Evolutionary conservation across 2,888 invertebrate genomes (phyloP), one percentile per base, ranked within the genome.

Genomic region (Strigamia crassipes): DNA sequence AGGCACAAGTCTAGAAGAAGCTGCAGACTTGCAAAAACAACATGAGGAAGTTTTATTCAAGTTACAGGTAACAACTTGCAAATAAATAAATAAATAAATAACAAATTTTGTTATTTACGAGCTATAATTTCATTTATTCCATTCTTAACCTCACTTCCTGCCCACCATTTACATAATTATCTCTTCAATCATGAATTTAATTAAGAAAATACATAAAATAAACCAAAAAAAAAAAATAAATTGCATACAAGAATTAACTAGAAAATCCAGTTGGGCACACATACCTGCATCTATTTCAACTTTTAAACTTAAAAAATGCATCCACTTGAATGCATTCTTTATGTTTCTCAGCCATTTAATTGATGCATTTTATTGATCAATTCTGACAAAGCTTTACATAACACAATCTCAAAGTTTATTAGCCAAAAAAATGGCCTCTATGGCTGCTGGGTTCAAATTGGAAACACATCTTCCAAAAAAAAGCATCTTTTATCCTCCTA

Each of bases 1-100:
- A 83, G 96, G 96, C 84, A 89, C 91, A 83, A 93, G 91, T 84
- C 89, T 94, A 83, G 91, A 92, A 85, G 94, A 95, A 88, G 94
- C 96, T 31, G 89, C 92, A 84, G 91, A 92, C 86, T 90, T 95
- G 85, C 92, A 93, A 86, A 90, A 90, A 85, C 92, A 94, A 84
- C 96, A 96, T 89, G 92, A 94, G 88, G 94, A 94, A 88, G 93
- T 96, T 84, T 91, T 96, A 82, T 90, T 91, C 84, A 94, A 95
- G 89, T 90, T 96, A 86, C 93, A 94, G 91, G 95, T 95, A 88
- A 18, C 51, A 88, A 18, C 51, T 34, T 66, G 13, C 1, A 4
- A 23, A 81, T 27, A 2, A 27, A 27, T 31, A 79, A 34, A 79
- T 31, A 79, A 79, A 13, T 34, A 79, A 79, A 12, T 42, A n/a